Conservation (phyloP, 2,113 vertebrate species). For the Leiothrix lutea region DNA sequence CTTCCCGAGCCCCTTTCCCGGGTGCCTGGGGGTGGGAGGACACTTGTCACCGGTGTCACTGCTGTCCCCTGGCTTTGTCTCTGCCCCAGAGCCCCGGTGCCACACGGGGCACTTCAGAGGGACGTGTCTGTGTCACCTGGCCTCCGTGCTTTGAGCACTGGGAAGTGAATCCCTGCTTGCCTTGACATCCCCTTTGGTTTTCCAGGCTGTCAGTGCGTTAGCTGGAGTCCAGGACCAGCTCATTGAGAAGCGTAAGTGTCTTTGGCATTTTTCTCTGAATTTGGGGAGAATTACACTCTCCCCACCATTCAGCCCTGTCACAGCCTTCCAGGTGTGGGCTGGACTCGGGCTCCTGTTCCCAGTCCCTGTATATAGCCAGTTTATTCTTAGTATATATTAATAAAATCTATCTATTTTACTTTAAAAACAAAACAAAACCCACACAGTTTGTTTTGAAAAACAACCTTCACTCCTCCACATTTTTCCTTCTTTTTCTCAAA, state of each 20-base stretch:
- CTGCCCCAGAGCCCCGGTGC: not conserved
- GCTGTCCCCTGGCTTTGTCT: not conserved
- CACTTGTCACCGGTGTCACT: rapidly evolving
- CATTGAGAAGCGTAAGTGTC: constrained; percentile 93
- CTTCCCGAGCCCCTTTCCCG: not conserved
- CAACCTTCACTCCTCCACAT: too few relatives aligned
- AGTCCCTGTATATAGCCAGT: not conserved
- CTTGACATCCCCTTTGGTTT: not conserved
- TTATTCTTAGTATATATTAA: too few relatives aligned
- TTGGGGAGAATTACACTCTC: not conserved
- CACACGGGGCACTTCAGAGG: not conserved
- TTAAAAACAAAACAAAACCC: too few relatives aligned
- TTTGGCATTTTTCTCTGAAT: not conserved
- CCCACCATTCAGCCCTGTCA: not conserved
- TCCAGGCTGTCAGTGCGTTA: constrained; percentile 91
- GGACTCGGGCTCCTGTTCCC: rapidly evolving
- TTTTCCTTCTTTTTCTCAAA: too few relatives aligned
- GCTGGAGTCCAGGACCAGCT: constrained; percentile 97
- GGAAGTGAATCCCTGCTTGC: not conserved
- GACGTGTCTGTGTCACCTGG: rapidly evolving
- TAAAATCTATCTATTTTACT: too few relatives aligned
- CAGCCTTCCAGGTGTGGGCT: not conserved
- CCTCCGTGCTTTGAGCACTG: rapidly evolving
- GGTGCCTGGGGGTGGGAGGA: not conserved
- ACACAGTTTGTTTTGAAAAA: too few relatives aligned